Evolutionary conservation across 2,888 invertebrate genomes (phyloP).

Genomic region (Schizaphis graminum): DNA sequence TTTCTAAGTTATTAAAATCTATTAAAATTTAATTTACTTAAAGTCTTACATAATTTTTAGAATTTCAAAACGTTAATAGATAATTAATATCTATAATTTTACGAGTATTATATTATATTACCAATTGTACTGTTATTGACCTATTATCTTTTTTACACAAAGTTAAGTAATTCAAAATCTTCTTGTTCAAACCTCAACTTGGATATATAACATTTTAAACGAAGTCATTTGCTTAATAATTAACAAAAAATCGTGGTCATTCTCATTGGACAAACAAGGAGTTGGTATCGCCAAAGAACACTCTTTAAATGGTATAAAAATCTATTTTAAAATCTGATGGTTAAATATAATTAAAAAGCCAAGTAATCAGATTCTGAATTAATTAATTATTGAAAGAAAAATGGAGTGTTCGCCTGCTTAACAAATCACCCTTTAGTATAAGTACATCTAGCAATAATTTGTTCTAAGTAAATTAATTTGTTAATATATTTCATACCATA

Average conservation of each 20-base stretch:
- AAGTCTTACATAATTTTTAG: no score
- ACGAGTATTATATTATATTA: no score
- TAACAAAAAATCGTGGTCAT: not conserved
- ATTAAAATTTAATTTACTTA: no score
- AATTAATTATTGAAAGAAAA: not conserved
- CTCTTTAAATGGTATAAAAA: not conserved
- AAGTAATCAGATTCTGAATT: not conserved
- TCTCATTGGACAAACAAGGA: not conserved
- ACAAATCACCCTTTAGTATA: not conserved
- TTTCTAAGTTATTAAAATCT: not conserved
- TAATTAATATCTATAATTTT: no score
- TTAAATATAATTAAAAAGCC: not conserved
- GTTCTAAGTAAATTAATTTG: not conserved
- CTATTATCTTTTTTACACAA: no score
- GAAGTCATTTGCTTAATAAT: no score
- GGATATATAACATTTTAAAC: no score
- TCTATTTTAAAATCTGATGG: not conserved
- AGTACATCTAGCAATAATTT: not conserved
- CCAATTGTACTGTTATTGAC: no score
- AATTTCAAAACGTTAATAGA: no score
- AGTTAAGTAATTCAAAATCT: no score
- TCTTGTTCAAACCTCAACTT: no score
- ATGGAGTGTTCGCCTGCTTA: not conserved
- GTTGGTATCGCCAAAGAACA: not conserved
- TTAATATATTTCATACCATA: not conserved